Conservation (phyloP, 2,888 invertebrate genomes). For the Hemaris fuciformis region DNA sequence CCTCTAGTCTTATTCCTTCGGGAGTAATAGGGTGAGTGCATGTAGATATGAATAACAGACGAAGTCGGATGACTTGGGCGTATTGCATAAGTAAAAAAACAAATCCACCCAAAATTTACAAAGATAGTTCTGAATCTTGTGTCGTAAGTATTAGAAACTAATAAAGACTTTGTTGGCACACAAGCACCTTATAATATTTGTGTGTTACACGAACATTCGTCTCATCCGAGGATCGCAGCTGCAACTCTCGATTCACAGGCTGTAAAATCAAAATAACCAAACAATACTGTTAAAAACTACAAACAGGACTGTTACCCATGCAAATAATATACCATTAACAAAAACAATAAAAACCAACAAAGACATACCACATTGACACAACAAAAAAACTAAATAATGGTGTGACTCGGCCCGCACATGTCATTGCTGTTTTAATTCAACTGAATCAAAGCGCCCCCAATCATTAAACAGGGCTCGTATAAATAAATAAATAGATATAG, state of each 20-base stretch:
- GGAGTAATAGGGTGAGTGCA: too few species aligned
- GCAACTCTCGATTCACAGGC: not conserved
- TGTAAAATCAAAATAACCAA: not conserved
- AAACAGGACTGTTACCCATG: not conserved
- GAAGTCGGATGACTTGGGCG: too few species aligned
- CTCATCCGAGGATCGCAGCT: not conserved
- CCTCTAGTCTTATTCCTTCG: too few species aligned
- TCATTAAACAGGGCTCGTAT: conserved; percentile 65
- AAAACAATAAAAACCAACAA: not conserved
- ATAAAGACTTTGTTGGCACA: too few species aligned
- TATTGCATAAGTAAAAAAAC: too few species aligned
- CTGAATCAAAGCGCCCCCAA: conserved; percentile 70
- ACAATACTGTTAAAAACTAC: not conserved
- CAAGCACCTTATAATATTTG: too few species aligned
- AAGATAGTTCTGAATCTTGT: too few species aligned
- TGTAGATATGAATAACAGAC: too few species aligned
- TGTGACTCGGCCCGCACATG: conserved; percentile 32
- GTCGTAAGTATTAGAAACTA: too few species aligned
- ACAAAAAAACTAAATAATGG: conserved; percentile 39
- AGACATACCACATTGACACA: conserved; percentile 39
- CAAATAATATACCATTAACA: not conserved
- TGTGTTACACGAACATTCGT: too few species aligned
- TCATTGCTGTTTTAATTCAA: conserved; percentile 59
- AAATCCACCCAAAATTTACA: too few species aligned
- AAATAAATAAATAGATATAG: conserved; percentile 72